phyloP scores from a whole-genome alignment of 37 sponge, comb jelly and placozoan species.

The Aplysina aerophoba region DNA sequence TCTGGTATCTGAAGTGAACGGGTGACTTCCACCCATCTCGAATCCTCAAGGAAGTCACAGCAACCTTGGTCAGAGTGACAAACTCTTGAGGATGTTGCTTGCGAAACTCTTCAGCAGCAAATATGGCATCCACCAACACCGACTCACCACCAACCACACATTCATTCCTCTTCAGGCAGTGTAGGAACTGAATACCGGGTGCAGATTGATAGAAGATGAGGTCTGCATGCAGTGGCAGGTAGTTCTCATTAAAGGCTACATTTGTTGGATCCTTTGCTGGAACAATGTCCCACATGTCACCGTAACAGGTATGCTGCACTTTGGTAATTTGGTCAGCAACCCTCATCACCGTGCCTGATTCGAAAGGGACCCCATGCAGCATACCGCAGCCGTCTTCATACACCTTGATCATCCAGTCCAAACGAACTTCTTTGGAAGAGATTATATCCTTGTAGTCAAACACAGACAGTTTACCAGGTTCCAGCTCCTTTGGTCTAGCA shows the following conservation, averaged over 20 bases:
- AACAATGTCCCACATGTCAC: not conserved
- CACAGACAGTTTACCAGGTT: not conserved
- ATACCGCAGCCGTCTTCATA: constrained; percentile 9
- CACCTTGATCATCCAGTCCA: not conserved
- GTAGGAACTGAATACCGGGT: not conserved
- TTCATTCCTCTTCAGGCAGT: constrained; percentile 26
- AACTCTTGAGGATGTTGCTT: constrained; percentile 52
- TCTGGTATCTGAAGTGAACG: not conserved
- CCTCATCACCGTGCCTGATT: not conserved
- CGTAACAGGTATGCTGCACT: not conserved
- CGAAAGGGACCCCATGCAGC: not conserved
- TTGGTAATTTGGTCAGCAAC: not conserved
- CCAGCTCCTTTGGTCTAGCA: not conserved
- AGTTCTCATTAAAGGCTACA: not conserved
- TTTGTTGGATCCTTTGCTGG: not conserved
- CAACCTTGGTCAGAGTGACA: constrained; percentile 53
- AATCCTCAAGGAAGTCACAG: constrained; percentile 62
- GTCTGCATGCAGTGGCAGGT: not conserved
- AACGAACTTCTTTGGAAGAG: not conserved
- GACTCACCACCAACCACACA: constrained; percentile 70
- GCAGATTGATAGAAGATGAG: not conserved
- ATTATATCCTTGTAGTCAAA: not conserved
- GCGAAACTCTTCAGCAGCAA: constrained; percentile 66
- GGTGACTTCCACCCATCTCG: constrained; percentile 38
- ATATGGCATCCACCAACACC: constrained; percentile 51